phyloP scores from a whole-genome alignment of 2,113 vertebrate species.

The Pheucticus melanocephalus region DNA sequence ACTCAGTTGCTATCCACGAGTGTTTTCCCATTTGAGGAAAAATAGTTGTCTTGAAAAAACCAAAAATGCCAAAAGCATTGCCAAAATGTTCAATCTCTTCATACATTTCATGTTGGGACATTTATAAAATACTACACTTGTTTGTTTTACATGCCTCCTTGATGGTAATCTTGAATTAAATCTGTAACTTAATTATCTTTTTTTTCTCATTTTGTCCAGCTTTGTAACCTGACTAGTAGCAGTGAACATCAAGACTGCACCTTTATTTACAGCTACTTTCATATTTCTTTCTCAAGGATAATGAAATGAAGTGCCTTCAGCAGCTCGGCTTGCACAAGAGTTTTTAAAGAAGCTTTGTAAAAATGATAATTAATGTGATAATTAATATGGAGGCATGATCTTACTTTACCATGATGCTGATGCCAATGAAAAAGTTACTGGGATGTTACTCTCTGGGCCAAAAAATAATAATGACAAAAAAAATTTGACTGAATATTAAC shows the following conservation, averaged over 20 bases:
- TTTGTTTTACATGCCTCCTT: background rate
- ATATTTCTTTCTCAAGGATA: background rate
- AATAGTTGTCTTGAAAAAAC: background rate
- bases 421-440: background rate
- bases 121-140: background rate
- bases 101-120: background rate
- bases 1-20: background rate
- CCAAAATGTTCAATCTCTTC: background rate
- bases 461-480: background rate
- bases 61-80: background rate
- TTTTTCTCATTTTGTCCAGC: background rate
- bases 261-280: constrained; percentile 7
- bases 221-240: background rate
- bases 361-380: background rate
- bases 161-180: constrained; percentile 25
- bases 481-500: background rate
- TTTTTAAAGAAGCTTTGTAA: background rate
- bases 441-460: background rate
- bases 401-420: background rate
- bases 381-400: background rate
- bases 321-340: background rate
- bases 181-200: background rate
- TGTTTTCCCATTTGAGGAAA: background rate
- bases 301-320: background rate
- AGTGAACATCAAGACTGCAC: background rate